phyloP scores from a whole-genome alignment of 2,888 invertebrate species.

The Apoderus coryli region DNA sequence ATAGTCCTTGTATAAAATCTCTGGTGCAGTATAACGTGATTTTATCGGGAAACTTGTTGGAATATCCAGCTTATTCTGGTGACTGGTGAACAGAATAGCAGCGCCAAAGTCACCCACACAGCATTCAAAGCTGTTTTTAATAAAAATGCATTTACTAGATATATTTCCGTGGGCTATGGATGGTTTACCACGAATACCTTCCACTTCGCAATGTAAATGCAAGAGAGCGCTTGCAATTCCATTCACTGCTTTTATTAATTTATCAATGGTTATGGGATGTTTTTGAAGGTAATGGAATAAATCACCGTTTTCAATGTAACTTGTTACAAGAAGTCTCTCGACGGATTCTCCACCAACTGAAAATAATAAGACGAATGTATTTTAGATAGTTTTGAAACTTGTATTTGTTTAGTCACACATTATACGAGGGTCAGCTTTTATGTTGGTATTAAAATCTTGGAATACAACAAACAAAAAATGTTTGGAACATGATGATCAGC shows the following conservation, averaged over 20 bases:
- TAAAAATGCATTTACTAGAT: constrained; percentile 16
- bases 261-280: constrained; percentile 13
- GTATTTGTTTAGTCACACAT: too few species aligned
- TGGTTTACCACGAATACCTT: constrained; percentile 16
- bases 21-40: constrained; percentile 17
- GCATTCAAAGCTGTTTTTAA: constrained; percentile 16
- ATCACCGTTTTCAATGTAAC: constrained; percentile 15
- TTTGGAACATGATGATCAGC: too few species aligned
- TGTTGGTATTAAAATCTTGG: too few species aligned
- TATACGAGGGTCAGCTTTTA: too few species aligned
- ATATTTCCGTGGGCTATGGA: constrained; percentile 17
- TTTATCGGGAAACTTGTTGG: background rate
- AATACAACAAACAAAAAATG: too few species aligned
- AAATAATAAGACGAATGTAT: too few species aligned
- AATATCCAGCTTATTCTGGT: constrained; percentile 8
- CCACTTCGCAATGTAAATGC: constrained; percentile 17
- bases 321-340: constrained; percentile 16
- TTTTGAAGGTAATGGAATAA: constrained; percentile 15
- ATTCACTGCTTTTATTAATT: too few species aligned
- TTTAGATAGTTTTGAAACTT: too few species aligned
- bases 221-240: constrained; percentile 15
- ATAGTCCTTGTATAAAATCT: constrained; percentile 14
- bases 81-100: constrained; percentile 13
- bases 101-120: constrained; percentile 17
- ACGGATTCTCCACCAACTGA: constrained; percentile 10